Base-by-base conservation (phyloP, 2,888 invertebrate genomes). In the Catocala fraxini region DNA sequence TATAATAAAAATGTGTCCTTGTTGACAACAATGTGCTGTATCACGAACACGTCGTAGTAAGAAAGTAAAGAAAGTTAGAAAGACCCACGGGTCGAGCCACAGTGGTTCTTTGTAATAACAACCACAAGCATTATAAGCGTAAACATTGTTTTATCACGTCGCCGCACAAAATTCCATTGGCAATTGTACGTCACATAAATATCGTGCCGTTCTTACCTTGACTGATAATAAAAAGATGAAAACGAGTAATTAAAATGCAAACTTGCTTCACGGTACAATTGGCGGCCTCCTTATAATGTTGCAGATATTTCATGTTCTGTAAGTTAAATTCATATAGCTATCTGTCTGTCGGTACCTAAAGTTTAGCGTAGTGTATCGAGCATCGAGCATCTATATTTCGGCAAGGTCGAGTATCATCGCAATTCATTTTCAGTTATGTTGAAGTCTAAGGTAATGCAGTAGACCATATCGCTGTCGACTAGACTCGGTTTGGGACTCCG, bases 41-140 rank as follows among this genome's bases (percentile, higher is more conserved):
- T 69, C 63, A 71, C 53, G 65, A 59, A 59, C 59, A 60, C 55
- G 58, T 59, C 60, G 63, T 68, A 59, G 51, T 63, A 75, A 71
- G 77, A 77, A 80, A 78, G 81, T 70, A 67, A 79, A 70, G 81
- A 81, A 81, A 81, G 82, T 82, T 82, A 68, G 77, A 72, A 78
- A 81, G 61, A 9, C 35, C 35, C 61, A 65, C 65, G 59, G 72
- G 78, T 81, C 73, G 77, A 71, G 70, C 72, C 65, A 45, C 70
- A 65, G 63, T 63, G 68, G 66, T 75, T 64, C 73, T 68, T 68
- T 69, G 74, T 69, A 74, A 65, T 71, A 72, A 77, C 73, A 73
- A 78, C 77, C 75, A 68, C 71, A 73, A 68, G 49, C 59, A 59
- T 65, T 60, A 68, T 63, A 58, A 61, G 56, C 65, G 56, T 66